Conservation (phyloP, 1,140 invertebrate species). For the Cataglyphis hispanica region DNA sequence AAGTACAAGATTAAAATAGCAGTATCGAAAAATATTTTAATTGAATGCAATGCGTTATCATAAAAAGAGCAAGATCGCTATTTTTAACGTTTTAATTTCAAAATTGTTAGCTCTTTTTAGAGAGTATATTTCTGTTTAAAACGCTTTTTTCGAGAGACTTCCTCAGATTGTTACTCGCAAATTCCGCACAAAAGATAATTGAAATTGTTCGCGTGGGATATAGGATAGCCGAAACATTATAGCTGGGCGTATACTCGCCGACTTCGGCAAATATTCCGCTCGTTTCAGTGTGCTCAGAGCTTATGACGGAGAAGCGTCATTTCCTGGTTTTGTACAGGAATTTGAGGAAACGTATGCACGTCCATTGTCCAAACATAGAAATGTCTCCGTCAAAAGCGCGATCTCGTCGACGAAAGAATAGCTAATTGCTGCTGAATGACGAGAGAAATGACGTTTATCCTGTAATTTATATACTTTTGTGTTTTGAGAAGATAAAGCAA, state of each 20-base stretch:
- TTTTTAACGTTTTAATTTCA: constrained; percentile 24
- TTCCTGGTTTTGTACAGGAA: constrained; percentile 44
- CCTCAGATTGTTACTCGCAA: constrained; percentile 44
- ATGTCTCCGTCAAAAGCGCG: constrained; percentile 10
- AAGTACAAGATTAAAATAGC: background rate
- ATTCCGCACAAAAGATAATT: constrained; percentile 60
- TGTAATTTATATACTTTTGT: constrained; percentile 25
- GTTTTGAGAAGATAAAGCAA: background rate
- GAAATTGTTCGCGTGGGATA: constrained; percentile 55
- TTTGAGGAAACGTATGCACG: constrained; percentile 35
- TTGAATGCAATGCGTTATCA: background rate
- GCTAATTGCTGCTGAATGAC: constrained; percentile 38
- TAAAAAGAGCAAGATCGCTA: background rate
- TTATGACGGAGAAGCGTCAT: constrained; percentile 32
- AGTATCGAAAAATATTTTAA: constrained; percentile 16
- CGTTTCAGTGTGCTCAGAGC: constrained; percentile 29
- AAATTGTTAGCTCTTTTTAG: constrained; percentile 38
- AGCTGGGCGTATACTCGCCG: constrained; percentile 11
- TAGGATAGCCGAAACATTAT: constrained; percentile 37
- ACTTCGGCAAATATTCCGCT: constrained; percentile 57
- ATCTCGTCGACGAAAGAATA: background rate
- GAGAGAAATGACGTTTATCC: constrained; percentile 1
- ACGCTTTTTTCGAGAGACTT: constrained; percentile 23
- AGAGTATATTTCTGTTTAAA: background rate
- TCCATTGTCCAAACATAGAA: constrained; percentile 45